Percentiles rank a stretch among this genome's conserved stretches.
Evolutionary conservation across 2,113 vertebrate genomes (phyloP).

Genomic region (Poeciliopsis turrubarensis): DNA sequence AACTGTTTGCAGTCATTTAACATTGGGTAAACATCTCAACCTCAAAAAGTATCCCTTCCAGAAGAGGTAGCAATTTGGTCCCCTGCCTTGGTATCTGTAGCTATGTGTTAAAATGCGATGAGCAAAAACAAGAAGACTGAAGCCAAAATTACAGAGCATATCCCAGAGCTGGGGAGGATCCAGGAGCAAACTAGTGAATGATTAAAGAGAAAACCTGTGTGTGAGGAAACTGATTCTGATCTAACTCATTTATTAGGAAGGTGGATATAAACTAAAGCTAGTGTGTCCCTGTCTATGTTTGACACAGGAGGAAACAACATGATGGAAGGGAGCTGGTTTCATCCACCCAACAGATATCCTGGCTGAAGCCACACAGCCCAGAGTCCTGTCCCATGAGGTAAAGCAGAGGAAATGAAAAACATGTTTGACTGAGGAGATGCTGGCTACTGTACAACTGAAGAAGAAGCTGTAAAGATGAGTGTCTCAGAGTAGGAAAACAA

Average conservation of each 20-base stretch:
- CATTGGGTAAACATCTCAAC: slow-evolving; percentile 51
- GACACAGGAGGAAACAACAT: slow-evolving; percentile 32
- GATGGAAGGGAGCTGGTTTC: slow-evolving; percentile 17
- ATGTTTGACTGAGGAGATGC: slow-evolving; percentile 64
- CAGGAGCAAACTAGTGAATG: slow-evolving; percentile 55
- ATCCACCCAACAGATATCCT: slow-evolving; percentile 48
- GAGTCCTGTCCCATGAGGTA: slow-evolving; percentile 53
- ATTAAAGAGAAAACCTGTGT: slow-evolving; percentile 56
- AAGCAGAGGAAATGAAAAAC: slow-evolving; percentile 73
- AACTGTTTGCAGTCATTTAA: slow-evolving; percentile 37
- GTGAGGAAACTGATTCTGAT: slow-evolving; percentile 46
- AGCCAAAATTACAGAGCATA: slow-evolving; percentile 56
- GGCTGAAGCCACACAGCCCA: slow-evolving; percentile 40
- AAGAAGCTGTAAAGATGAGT: slow-evolving; percentile 30
- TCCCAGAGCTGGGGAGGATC: slow-evolving; percentile 32
- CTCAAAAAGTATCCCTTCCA: slow-evolving; percentile 42
- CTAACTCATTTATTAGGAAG: slow-evolving; percentile 33
- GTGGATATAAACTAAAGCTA: slow-evolving; percentile 10
- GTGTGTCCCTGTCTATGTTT: slow-evolving; percentile 6
- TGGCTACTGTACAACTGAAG: slow-evolving; percentile 52
- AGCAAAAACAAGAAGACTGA: slow-evolving; percentile 61
- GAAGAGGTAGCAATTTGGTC: slow-evolving; percentile 59
- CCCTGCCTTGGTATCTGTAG: slow-evolving; percentile 38
- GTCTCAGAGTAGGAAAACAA: not conserved
- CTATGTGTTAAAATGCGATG: slow-evolving; percentile 56